Base-by-base conservation (phyloP, 2,888 invertebrate genomes). In the Pyrrhosoma nymphula region DNA sequence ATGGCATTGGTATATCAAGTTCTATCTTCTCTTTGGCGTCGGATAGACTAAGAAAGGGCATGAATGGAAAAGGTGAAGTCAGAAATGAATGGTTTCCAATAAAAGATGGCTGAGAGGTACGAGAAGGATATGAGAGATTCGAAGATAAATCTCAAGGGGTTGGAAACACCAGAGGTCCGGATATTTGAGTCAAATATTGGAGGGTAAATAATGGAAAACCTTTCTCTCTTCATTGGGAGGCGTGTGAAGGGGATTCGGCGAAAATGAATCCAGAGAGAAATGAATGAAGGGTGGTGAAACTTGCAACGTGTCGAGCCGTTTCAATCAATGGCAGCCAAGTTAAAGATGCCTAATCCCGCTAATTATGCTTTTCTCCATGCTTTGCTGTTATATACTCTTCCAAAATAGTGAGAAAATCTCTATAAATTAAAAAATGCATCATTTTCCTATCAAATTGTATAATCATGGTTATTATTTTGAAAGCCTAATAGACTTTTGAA, bases 111-210 rank as follows among this genome's bases (percentile, higher is more conserved):
- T 20, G 69, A n/a, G 18, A 69, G 69, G n/a, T 69, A 69, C n/a
- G 69, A 69, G 69, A 4, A 69, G n/a, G 69, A 69, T 69, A 69
- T 69, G 69, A 69, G 69, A 69, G 26, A n/a, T n/a, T 69, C 69
- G 69, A 26, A 69, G 69, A n/a, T 69, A 69, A 69, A 69, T 69
- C 69, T n/a, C 69, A 23, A 23, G n/a, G 69, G 26, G n/a, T n/a
- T n/a, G n/a, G n/a, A 20, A 23, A 69, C 23, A 69, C 26, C n/a
- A 69, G n/a, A 26, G n/a, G 16, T 10, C 69, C 69, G 69, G 69
- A 69, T 69, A 69, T 69, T 69, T 69, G 69, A 69, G 69, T 69
- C 69, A 69, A 69, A 69, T 69, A 69, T 69, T 69, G 69, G 69
- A 69, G 69, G n/a, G n/a, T 69, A 69, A 69, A 69, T 69, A 69